Conservation (phyloP, 64 coral and sea anemone species). For the Porites lutea region DNA sequence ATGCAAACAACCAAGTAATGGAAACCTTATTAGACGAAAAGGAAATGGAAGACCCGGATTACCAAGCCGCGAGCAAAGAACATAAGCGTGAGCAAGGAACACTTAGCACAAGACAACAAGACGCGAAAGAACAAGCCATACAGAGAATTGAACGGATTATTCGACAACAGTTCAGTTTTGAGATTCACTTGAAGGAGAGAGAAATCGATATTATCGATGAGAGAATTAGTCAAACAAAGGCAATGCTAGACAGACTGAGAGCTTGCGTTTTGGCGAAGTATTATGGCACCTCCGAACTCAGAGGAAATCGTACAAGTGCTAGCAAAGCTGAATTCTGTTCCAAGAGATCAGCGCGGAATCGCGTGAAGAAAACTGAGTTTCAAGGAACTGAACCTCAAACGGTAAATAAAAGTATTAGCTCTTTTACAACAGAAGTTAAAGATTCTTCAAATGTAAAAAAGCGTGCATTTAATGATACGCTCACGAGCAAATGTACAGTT, state of each 20-base stretch:
- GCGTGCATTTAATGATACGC: not conserved
- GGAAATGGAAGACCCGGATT: slow-evolving; percentile 89
- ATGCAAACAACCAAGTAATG: slow-evolving; percentile 9
- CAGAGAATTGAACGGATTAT: slow-evolving; percentile 88
- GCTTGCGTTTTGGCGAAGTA: slow-evolving; percentile 95
- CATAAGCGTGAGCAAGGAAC: slow-evolving; percentile 50
- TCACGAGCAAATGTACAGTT: not conserved
- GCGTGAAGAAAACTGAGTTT: not conserved
- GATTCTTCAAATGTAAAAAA: not conserved
- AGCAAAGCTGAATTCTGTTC: not conserved
- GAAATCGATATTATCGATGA: slow-evolving; percentile 89
- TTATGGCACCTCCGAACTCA: slow-evolving; percentile 77
- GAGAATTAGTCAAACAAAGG: slow-evolving; percentile 75
- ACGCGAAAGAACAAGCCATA: slow-evolving; percentile 82
- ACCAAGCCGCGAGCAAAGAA: slow-evolving; percentile 49
- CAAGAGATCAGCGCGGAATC: slow-evolving; percentile 1
- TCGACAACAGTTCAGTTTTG: slow-evolving; percentile 91
- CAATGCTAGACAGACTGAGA: slow-evolving; percentile 86
- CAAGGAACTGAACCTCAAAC: not conserved
- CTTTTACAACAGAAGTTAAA: not conserved
- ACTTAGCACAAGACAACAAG: slow-evolving; percentile 81
- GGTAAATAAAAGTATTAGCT: not conserved
- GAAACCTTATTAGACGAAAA: slow-evolving; percentile 1
- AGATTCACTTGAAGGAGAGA: slow-evolving; percentile 89
- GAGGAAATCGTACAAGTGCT: not conserved